Percentiles rank a stretch among this genome's conserved stretches.
Conservation (phyloP, 2,797 vertebrate genomes). For the Neomorphus geoffroyi region DNA sequence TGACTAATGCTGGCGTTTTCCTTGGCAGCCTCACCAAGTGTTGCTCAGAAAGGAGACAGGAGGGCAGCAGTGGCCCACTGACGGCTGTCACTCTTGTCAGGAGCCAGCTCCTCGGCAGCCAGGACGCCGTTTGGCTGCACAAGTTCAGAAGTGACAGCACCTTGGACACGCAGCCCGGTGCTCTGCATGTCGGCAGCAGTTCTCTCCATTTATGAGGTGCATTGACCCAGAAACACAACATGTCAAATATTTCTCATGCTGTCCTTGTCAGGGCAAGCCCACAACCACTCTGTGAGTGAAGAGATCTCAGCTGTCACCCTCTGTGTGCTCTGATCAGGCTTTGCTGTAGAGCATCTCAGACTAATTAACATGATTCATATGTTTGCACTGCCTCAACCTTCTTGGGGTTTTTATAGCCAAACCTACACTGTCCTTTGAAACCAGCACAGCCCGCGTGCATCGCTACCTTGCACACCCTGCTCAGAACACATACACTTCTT, state of each 20-base stretch:
- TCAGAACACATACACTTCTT: background rate
- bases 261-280: background rate
- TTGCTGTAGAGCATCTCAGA: background rate
- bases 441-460: background rate
- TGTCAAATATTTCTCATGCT: background rate
- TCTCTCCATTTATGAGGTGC: background rate
- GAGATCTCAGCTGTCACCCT: background rate
- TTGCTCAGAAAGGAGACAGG: background rate
- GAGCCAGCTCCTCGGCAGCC: accelerated
- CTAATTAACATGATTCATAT: background rate
- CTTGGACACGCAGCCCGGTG: background rate
- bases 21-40: background rate
- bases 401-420: background rate
- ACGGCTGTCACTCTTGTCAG: background rate
- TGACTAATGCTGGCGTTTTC: conserved; percentile 1
- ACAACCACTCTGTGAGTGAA: background rate
- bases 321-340: background rate
- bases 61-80: background rate
- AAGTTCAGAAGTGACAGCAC: background rate
- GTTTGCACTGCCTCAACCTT: background rate
- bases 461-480: background rate
- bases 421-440: background rate
- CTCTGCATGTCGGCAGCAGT: background rate
- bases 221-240: background rate
- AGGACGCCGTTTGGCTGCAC: background rate